phyloP scores from a whole-genome alignment of 1,140 invertebrate species.

The Aricia agestis region DNA sequence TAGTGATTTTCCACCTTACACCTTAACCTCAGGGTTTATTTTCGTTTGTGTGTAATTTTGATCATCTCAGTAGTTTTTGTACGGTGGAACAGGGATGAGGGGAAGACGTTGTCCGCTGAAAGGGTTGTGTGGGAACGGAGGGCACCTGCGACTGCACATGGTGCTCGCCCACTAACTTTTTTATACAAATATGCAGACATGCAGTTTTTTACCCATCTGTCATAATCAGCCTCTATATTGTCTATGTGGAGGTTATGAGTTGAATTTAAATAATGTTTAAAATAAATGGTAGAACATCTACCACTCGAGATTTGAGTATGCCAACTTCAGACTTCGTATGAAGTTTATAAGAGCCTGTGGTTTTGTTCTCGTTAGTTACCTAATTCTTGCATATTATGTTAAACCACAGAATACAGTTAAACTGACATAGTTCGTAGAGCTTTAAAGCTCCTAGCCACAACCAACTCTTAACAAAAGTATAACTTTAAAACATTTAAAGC shows the following conservation, averaged over 20 bases:
- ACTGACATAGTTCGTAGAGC: neutral
- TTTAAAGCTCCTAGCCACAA: neutral
- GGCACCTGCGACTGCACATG: conserved; percentile 74
- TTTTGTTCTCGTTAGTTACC: too few species aligned
- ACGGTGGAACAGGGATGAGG: conserved; percentile 43
- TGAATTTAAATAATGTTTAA: neutral
- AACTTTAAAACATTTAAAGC: neutral
- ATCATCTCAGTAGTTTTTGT: conserved; percentile 47
- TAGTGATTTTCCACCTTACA: conserved; percentile 23
- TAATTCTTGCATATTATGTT: too few species aligned
- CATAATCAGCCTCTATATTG: conserved; percentile 23
- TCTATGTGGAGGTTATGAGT: neutral
- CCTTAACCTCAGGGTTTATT: conserved; percentile 24
- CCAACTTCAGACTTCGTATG: too few species aligned
- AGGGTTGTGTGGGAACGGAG: conserved; percentile 74
- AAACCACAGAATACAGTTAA: too few species aligned
- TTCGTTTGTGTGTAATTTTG: conserved; percentile 21
- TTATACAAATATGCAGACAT: conserved; percentile 69
- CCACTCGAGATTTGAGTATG: too few species aligned
- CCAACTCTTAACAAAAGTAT: neutral
- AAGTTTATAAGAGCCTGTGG: too few species aligned
- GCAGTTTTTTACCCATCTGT: conserved; percentile 68
- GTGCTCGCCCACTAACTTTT: conserved; percentile 64
- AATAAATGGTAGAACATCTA: neutral
- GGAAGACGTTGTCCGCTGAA: conserved; percentile 59